phyloP scores from a whole-genome alignment of 2,797 vertebrate genomes.

The Columba guinea region DNA sequence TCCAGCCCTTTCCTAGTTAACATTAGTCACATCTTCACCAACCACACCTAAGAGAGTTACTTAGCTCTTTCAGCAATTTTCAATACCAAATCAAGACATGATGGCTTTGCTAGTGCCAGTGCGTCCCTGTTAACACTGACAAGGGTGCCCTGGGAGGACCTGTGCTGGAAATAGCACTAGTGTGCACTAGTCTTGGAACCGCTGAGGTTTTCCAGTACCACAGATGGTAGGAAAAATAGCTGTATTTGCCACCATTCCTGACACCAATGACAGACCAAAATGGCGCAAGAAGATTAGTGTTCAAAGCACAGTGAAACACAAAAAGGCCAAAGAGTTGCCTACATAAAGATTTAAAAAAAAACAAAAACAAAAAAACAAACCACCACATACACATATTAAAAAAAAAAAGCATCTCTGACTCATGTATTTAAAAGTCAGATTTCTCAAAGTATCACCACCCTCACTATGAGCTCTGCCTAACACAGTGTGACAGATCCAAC shows the following conservation, averaged over 20 bases:
- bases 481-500: not conserved
- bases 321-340: not conserved
- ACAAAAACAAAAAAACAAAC: too few species aligned
- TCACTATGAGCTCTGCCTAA: not conserved
- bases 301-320: not conserved
- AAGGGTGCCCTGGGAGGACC: not conserved
- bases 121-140: not conserved
- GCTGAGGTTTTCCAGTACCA: not conserved
- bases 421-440: not conserved
- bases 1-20: not conserved
- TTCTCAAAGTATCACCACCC: not conserved
- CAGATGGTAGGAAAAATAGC: accelerated
- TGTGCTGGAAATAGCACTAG: not conserved
- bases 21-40: not conserved
- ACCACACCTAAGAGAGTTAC: not conserved
- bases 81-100: not conserved
- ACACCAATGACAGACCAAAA: not conserved
- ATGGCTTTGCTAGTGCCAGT: not conserved
- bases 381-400: too few species aligned
- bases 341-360: not conserved
- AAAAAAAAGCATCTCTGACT: not conserved
- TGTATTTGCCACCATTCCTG: not conserved
- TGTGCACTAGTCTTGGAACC: not conserved
- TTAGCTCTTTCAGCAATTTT: not conserved
- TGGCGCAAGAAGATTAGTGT: not conserved